Percentiles rank a stretch among this genome's conserved stretches.
These are phyloP conservation scores for Pseudopleuronectes americanus DNA, from an alignment of 2,797 vertebrate species.

Conservation along the genomic window DNA sequence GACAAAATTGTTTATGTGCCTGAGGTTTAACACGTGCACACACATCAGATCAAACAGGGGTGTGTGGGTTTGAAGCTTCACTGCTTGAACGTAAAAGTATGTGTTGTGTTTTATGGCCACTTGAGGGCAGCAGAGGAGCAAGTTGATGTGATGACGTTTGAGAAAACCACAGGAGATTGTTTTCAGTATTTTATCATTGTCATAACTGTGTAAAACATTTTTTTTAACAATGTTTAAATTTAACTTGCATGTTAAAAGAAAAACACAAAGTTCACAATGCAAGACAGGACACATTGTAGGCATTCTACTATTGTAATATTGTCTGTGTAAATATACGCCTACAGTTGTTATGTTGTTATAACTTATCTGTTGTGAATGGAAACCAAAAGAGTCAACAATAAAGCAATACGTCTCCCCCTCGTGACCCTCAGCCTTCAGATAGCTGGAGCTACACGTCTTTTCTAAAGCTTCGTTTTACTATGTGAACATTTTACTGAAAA, in stretches of 20 bases:
- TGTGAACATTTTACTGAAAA: constrained; percentile 76
- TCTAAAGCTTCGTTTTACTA: constrained; percentile 80
- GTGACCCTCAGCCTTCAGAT: constrained; percentile 59
- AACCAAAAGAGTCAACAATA: constrained; percentile 74
- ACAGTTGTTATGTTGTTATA: constrained; percentile 90
- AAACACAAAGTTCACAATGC: constrained; percentile 73
- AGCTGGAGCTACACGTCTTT: constrained; percentile 71
- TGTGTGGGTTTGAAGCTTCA: constrained; percentile 40
- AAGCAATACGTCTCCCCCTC: constrained; percentile 77
- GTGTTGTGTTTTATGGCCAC: constrained; percentile 52
- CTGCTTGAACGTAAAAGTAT: constrained; percentile 34
- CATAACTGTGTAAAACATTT: constrained; percentile 60
- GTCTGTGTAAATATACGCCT: constrained; percentile 88
- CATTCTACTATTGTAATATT: constrained; percentile 80
- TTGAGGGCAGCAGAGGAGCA: constrained; percentile 47
- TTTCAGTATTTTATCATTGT: constrained; percentile 53
- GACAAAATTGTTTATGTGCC: constrained; percentile 55
- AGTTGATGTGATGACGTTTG: neutral
- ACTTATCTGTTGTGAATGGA: constrained; percentile 89
- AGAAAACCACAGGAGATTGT: constrained; percentile 33
- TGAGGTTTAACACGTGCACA: constrained; percentile 39
- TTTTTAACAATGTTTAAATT: constrained; percentile 59
- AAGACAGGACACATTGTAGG: constrained; percentile 61
- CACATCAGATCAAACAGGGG: constrained; percentile 6
- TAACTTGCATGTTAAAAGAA: constrained; percentile 89